Conservation (phyloP, 2,797 vertebrate genomes). For the Lutra lutra region DNA sequence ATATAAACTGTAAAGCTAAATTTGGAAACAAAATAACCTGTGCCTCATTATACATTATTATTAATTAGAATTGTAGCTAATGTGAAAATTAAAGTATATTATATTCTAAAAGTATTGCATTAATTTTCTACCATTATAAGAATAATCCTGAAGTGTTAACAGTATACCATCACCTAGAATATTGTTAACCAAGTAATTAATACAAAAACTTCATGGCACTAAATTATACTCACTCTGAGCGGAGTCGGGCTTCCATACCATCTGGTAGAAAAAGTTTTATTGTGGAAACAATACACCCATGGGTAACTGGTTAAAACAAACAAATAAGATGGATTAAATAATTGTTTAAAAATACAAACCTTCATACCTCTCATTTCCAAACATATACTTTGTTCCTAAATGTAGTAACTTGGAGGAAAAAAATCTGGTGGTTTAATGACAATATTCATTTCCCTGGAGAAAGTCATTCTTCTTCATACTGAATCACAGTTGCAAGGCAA, state of each 20-base stretch:
- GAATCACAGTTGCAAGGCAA: not conserved
- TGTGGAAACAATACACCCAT: constrained; percentile 99
- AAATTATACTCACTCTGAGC: constrained; percentile 95
- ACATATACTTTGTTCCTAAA: constrained; percentile 64
- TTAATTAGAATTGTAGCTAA: constrained; percentile 50
- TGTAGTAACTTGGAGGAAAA: constrained; percentile 17
- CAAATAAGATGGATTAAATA: constrained; percentile 71
- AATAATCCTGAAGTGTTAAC: constrained; percentile 50
- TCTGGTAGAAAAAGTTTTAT: constrained; percentile 99
- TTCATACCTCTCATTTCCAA: constrained; percentile 43
- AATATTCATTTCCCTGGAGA: constrained; percentile 48
- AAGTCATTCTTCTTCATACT: not conserved
- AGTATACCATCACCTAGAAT: constrained; percentile 2
- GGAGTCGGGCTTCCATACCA: constrained; percentile 97
- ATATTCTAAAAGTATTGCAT: not conserved
- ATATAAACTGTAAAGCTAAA: constrained; percentile 53
- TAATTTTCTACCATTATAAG: constrained; percentile 51
- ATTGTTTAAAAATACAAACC: constrained; percentile 63
- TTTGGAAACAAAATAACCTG: constrained; percentile 60
- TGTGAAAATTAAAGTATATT: constrained; percentile 54
- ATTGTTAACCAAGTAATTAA: constrained; percentile 58
- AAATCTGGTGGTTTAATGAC: constrained; percentile 29
- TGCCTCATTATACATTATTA: constrained; percentile 3
- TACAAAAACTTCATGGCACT: constrained; percentile 54
- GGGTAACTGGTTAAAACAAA: constrained; percentile 94